These are phyloP conservation scores for Cryptocephalus moraei DNA, from an alignment of 2,888 invertebrate genomes.

Conservation along the genomic window DNA sequence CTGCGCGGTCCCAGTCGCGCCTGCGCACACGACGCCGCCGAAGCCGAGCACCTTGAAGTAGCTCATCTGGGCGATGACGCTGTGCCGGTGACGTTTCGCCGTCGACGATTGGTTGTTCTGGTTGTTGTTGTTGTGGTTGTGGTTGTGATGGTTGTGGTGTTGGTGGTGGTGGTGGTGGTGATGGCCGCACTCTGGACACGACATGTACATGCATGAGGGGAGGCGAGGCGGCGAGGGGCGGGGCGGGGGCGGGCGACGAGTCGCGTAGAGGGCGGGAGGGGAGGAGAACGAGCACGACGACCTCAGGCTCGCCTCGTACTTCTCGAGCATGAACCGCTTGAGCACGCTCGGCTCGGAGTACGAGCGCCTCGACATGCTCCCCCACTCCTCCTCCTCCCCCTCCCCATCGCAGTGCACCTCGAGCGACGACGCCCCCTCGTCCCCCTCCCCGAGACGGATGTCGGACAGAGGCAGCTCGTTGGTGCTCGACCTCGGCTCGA, in stretches of 20 bases:
- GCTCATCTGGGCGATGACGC: slow-evolving; percentile 92
- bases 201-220: slow-evolving; percentile 18
- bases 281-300: slow-evolving; percentile 23
- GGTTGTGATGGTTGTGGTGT: no score
- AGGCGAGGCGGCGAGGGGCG: slow-evolving; percentile 29
- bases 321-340: slow-evolving; percentile 23
- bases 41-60: slow-evolving; percentile 85
- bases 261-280: slow-evolving; percentile 15
- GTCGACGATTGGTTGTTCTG: background rate
- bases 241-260: slow-evolving; percentile 26
- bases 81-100: slow-evolving; percentile 81
- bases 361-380: slow-evolving; percentile 23
- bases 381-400: slow-evolving; percentile 16
- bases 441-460: slow-evolving; percentile 26
- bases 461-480: slow-evolving; percentile 32
- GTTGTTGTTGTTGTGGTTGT: no score
- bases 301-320: slow-evolving; percentile 22
- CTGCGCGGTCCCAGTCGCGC: background rate
- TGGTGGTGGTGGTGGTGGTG: no score
- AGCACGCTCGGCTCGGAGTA: slow-evolving; percentile 37
- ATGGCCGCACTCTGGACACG: slow-evolving; percentile 30
- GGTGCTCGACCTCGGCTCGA: slow-evolving; percentile 25
- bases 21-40: slow-evolving; percentile 53
- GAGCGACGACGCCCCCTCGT: slow-evolving; percentile 24
- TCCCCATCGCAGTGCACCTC: slow-evolving; percentile 31